Evolutionary conservation across 1,140 invertebrate species (phyloP), one percentile per base, ranked within the genome.

Genomic region (Galleria mellonella): DNA sequence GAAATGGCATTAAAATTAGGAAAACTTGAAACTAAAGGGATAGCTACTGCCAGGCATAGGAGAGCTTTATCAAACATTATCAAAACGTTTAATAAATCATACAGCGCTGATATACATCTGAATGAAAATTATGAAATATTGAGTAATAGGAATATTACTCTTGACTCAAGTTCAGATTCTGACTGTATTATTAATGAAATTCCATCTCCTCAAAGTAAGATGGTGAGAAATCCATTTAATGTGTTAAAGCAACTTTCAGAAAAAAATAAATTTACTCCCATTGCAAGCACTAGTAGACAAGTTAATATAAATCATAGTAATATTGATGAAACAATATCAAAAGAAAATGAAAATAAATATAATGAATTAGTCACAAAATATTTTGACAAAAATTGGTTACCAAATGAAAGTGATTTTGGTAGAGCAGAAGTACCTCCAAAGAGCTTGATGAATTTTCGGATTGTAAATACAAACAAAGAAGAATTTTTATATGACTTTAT

Each of bases 151-250:
- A 52, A 57, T 13, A 70, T 84, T 17, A 64, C 47, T 33, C 45
- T 76, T 6, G 66, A 74, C 35, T 68, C 61, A n/a, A 65, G 63
- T 39, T 76, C 75, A 4, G 75, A 75, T 47, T 67, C 63, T 23
- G 69, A 73, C 36, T 52, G 51, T 33, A 32, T 63, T 37, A 28
- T 62, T 14, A 61, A 70, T 28, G 55, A 62, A 29, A 30, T 9
- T 27, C 10, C 48, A 45, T 6, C 17, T 23, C 17, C 2, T 23
- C 17, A 9, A 37, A 37, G 15, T n/a, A 17, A 37, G 45, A 75
- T 74, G 39, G 41, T 84, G 28, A 68, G 57, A 38, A 84, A 84
- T 55, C 77, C 81, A 0, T 84, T 81, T 43, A 74, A 72, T 35
- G 63, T 81, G 11, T 35, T 84, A 4, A 82, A 77, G 46, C 58